Evolutionary conservation across 2,888 invertebrate genomes (phyloP).

Genomic region (Eupithecia centaureata): DNA sequence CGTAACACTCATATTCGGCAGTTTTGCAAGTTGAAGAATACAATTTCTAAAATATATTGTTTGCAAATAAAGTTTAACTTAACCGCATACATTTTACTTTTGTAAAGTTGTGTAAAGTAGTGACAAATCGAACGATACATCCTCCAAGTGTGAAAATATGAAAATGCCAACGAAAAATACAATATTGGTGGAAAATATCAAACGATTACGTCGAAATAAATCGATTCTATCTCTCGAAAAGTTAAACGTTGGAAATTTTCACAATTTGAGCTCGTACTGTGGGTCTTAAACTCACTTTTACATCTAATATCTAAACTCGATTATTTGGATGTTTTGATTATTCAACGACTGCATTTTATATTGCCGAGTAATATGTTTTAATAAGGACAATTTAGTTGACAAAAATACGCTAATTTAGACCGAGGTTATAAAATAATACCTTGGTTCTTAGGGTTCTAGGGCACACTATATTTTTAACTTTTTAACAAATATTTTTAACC

Average conservation of each 20-base stretch:
- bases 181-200: slow-evolving; percentile 45
- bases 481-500: too few relatives aligned
- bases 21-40: too few relatives aligned
- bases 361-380: too few relatives aligned
- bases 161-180: slow-evolving; percentile 40
- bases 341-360: too few relatives aligned
- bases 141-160: slow-evolving; percentile 36
- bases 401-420: too few relatives aligned
- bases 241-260: slow-evolving; percentile 47
- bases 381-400: too few relatives aligned
- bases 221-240: slow-evolving; percentile 44
- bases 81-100: not conserved
- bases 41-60: not conserved
- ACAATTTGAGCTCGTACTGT: slow-evolving; percentile 36
- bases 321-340: too few relatives aligned
- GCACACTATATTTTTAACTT: too few relatives aligned
- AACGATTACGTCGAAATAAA: slow-evolving; percentile 48
- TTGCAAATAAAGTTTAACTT: not conserved
- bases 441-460: too few relatives aligned
- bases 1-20: too few relatives aligned
- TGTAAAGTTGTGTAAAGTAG: slow-evolving; percentile 15
- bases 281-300: slow-evolving; percentile 6
- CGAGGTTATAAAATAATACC: too few relatives aligned
- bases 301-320: not conserved
- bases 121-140: slow-evolving; percentile 31